Evolutionary conservation across 2,888 invertebrate species (phyloP).

Genomic region (Syrphus vitripennis): DNA sequence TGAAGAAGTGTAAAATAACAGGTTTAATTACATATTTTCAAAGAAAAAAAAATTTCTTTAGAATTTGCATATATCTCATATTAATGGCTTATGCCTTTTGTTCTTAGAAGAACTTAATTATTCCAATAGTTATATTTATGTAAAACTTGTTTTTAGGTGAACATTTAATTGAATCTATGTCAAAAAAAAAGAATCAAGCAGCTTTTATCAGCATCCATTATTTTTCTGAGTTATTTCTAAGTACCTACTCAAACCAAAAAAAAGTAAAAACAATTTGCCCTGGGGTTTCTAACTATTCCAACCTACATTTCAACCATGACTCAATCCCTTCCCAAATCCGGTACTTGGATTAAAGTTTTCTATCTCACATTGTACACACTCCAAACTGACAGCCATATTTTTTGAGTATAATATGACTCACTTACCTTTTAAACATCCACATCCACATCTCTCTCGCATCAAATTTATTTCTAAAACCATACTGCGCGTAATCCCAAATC

Average conservation of each 20-base stretch:
- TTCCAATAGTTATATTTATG: no score
- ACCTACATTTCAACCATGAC: not conserved
- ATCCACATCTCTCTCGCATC: not conserved
- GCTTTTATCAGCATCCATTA: not conserved
- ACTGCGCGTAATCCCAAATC: conserved; percentile 29
- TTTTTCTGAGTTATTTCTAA: no score
- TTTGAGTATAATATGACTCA: conserved; percentile 65
- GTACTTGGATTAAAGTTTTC: not conserved
- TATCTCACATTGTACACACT: not conserved
- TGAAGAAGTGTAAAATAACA: no score
- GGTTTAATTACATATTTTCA: no score
- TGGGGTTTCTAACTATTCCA: not conserved
- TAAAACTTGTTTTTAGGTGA: no score
- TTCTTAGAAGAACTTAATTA: no score
- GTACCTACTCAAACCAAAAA: no score
- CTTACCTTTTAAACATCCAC: not conserved
- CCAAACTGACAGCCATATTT: not conserved
- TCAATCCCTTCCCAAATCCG: conserved; percentile 1
- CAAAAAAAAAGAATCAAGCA: not conserved
- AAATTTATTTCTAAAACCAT: not conserved
- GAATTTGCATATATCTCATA: no score
- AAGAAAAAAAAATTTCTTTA: no score
- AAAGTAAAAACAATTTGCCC: not conserved
- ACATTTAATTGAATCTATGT: not conserved
- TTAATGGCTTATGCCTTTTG: no score